Conservation (phyloP, 2,797 vertebrate genomes). For the Sebastes matsubarae region DNA sequence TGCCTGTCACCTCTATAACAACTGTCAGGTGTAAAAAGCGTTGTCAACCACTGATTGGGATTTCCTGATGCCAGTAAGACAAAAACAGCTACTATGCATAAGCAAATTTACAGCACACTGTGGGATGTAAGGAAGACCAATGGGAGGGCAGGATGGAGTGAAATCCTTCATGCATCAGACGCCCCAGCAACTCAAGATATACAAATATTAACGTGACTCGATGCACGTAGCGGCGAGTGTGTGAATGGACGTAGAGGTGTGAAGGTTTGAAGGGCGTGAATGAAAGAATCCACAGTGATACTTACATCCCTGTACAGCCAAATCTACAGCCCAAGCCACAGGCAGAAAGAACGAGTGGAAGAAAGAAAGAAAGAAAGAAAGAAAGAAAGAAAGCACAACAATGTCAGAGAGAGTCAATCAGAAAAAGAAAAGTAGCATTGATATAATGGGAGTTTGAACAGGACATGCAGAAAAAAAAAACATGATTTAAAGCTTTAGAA, state of each 20-base stretch:
- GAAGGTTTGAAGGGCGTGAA: conserved; percentile 37
- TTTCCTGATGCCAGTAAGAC: neutral
- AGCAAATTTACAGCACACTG: conserved; percentile 4
- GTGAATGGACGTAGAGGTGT: conserved; percentile 14
- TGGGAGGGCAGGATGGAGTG: conserved; percentile 8
- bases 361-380: conserved; percentile 88
- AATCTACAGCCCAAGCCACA: conserved; percentile 99
- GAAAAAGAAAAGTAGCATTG: conserved; percentile 88
- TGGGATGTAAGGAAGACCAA: conserved; percentile 20
- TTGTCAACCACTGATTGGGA: conserved; percentile 3
- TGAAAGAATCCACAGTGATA: conserved; percentile 91
- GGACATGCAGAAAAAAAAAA: conserved; percentile 84
- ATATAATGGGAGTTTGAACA: conserved; percentile 82
- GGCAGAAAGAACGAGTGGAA: conserved; percentile 88
- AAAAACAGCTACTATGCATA: neutral
- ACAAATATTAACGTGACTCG: conserved; percentile 9
- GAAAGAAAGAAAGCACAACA: conserved; percentile 97
- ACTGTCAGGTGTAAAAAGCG: neutral
- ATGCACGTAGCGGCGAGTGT: neutral
- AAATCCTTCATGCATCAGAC: conserved; percentile 44
- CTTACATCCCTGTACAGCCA: conserved; percentile 99
- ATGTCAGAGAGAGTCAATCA: conserved; percentile 98
- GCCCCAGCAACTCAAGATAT: conserved; percentile 46
- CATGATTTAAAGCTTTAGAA: conserved; percentile 38
- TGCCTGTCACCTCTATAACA: neutral